phyloP scores from a whole-genome alignment of 2,797 vertebrate species.

The Falco berigora region DNA sequence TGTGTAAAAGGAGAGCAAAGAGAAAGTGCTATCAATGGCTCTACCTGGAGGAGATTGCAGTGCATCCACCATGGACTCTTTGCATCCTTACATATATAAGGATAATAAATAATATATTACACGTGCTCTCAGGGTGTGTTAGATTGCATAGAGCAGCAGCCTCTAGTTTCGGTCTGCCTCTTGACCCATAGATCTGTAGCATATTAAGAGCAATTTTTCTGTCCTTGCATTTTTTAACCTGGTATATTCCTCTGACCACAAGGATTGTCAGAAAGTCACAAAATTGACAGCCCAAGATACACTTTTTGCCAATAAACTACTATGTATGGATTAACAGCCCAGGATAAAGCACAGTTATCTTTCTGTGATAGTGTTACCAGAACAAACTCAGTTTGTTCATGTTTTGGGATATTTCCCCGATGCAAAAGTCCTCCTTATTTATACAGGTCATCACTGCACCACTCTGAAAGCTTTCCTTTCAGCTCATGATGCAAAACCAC shows the following conservation, averaged over 20 bases:
- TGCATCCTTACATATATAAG: not conserved
- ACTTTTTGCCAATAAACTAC: not conserved
- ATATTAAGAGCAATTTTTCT: not conserved
- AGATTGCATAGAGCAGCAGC: not conserved
- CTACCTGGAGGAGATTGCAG: not conserved
- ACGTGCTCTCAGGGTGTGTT: not conserved
- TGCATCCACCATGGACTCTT: not conserved
- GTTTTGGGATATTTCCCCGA: not conserved
- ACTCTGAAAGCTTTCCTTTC: not conserved
- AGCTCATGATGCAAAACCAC: not conserved
- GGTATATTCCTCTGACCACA: not conserved
- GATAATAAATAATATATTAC: not conserved
- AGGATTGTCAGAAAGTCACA: not conserved
- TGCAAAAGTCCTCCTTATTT: not conserved
- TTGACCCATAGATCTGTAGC: not conserved
- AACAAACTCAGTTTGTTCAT: not conserved
- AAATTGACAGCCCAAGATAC: not conserved
- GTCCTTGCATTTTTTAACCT: not conserved
- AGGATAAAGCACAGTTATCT: not conserved
- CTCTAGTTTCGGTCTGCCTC: not conserved
- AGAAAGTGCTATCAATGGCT: not conserved
- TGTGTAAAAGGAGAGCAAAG: not conserved
- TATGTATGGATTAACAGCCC: not conserved
- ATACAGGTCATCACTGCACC: no score
- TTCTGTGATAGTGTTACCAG: not conserved